Percentiles rank a stretch among this genome's conserved stretches.
These are phyloP conservation scores for Saccopteryx leptura DNA, from an alignment of 2,113 vertebrate genomes.

Conservation along the genomic window DNA sequence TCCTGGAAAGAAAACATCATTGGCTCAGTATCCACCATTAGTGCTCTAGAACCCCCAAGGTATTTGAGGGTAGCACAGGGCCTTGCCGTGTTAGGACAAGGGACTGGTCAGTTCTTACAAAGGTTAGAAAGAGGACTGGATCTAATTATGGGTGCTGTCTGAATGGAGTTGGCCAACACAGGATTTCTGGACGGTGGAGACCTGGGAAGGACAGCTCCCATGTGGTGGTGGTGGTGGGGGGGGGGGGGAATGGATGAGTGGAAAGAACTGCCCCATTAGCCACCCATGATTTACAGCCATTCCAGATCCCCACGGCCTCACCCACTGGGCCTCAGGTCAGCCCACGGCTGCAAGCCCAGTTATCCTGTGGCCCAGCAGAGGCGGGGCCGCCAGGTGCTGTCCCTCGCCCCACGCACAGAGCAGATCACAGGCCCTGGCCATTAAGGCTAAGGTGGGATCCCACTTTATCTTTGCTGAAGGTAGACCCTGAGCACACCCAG, in stretches of 20 bases:
- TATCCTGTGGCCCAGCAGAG: background rate
- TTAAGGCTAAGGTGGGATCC: background rate
- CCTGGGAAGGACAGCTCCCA: background rate
- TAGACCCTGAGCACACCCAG: background rate
- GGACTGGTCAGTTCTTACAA: background rate
- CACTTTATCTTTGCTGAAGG: background rate
- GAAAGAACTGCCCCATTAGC: background rate
- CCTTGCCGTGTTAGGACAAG: background rate
- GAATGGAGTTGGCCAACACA: background rate
- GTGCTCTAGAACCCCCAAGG: background rate
- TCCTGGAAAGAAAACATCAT: constrained; percentile 15
- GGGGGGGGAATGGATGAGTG: background rate
- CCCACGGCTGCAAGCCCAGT: background rate
- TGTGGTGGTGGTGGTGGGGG: too few relatives aligned
- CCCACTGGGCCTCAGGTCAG: background rate
- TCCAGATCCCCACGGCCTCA: background rate
- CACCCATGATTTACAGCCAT: background rate
- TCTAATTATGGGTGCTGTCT: background rate
- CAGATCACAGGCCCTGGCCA: background rate
- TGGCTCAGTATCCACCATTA: background rate
- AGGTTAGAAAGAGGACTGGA: background rate
- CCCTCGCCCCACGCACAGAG: background rate
- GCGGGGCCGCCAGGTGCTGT: background rate
- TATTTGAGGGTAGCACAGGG: background rate
- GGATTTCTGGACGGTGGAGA: background rate